These are phyloP conservation scores for Tautogolabrus adspersus DNA, from an alignment of 2,113 vertebrate genomes.

Conservation along the genomic window DNA sequence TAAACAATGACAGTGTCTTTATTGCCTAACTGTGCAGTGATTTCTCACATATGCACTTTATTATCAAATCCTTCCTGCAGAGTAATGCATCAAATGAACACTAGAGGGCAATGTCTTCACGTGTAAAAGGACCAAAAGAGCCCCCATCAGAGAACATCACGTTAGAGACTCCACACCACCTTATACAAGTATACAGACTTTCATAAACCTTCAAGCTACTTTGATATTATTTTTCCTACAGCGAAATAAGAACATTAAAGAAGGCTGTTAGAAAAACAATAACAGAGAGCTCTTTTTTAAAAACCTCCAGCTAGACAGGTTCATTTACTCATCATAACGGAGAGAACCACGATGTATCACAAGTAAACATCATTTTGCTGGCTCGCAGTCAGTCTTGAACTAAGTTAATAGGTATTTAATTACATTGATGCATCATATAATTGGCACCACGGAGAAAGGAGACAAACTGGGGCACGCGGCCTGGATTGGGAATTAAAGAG, in stretches of 20 bases:
- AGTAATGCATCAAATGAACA: slow-evolving; percentile 40
- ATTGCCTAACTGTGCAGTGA: slow-evolving; percentile 16
- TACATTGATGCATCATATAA: slow-evolving; percentile 83
- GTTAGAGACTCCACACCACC: background rate
- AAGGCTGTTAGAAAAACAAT: slow-evolving; percentile 50
- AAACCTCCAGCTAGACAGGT: slow-evolving; percentile 25
- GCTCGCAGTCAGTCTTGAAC: slow-evolving; percentile 73
- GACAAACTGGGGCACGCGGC: slow-evolving; percentile 74
- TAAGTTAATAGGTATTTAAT: slow-evolving; percentile 83
- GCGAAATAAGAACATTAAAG: slow-evolving; percentile 12
- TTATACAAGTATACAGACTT: slow-evolving; percentile 32
- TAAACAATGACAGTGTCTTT: slow-evolving; percentile 21
- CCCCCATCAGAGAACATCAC: slow-evolving; percentile 2
- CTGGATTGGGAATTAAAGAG: slow-evolving; percentile 79
- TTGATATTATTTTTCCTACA: background rate
- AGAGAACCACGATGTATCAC: slow-evolving; percentile 42
- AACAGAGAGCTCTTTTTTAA: slow-evolving; percentile 29
- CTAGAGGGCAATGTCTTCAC: slow-evolving; percentile 75
- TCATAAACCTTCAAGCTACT: slow-evolving; percentile 15
- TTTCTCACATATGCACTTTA: slow-evolving; percentile 3
- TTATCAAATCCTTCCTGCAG: background rate
- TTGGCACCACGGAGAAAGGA: slow-evolving; percentile 74
- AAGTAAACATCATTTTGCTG: slow-evolving; percentile 70
- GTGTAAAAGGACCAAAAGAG: slow-evolving; percentile 7
- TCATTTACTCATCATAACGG: slow-evolving; percentile 61